phyloP scores from a whole-genome alignment of 2,113 vertebrate genomes.

The Cranoglanis bouderius region DNA sequence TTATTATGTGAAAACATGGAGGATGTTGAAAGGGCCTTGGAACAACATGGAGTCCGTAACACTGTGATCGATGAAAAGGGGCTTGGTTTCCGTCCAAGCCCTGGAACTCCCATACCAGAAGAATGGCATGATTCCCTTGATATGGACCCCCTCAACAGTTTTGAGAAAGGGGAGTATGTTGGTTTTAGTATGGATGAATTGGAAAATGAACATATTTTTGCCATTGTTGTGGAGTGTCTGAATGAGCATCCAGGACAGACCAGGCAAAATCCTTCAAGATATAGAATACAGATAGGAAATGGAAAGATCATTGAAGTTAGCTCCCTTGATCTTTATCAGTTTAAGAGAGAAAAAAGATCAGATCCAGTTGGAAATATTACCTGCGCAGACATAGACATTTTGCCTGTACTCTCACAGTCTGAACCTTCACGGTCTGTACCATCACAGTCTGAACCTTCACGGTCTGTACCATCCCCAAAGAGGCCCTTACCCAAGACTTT shows the following conservation, averaged over 20 bases:
- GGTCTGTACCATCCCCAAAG: background rate
- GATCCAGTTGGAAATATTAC: background rate
- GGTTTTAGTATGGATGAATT: constrained; percentile 63
- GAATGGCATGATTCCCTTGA: constrained; percentile 77
- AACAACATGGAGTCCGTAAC: constrained; percentile 60
- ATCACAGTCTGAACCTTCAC: background rate
- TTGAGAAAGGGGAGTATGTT: constrained; percentile 76
- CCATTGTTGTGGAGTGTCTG: constrained; percentile 68
- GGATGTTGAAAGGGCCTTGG: constrained; percentile 60
- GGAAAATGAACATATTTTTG: constrained; percentile 65
- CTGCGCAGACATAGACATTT: constrained; percentile 32
- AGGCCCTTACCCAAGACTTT: constrained; percentile 56
- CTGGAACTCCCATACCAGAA: constrained; percentile 70
- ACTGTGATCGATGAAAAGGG: constrained; percentile 42
- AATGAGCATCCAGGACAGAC: constrained; percentile 38
- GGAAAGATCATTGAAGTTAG: constrained; percentile 67
- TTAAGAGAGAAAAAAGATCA: constrained; percentile 64
- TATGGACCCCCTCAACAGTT: constrained; percentile 75
- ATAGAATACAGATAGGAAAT: constrained; percentile 69
- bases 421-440: background rate
- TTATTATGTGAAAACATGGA: constrained; percentile 63
- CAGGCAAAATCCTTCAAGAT: constrained; percentile 55
- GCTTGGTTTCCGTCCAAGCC: constrained; percentile 41
- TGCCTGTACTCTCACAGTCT: no score
- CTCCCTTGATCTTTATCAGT: constrained; percentile 74